Percentiles rank a stretch among this genome's conserved stretches.
Evolutionary conservation across 2,113 vertebrate species (phyloP).

Genomic region (Conger conger): DNA sequence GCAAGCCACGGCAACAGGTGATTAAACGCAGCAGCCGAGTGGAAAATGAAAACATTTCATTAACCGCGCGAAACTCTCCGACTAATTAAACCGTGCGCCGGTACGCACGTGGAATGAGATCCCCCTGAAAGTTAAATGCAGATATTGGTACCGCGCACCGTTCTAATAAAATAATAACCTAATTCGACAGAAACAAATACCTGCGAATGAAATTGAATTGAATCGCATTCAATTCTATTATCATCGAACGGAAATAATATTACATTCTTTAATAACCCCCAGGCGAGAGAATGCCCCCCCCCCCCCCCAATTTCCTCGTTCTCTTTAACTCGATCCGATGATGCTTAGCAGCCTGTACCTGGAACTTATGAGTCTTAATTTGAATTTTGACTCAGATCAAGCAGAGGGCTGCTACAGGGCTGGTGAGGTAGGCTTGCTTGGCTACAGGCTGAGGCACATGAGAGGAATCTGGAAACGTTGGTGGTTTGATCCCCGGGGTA

Average conservation of each 20-base stretch:
- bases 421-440: too few species aligned
- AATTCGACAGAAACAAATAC: background rate
- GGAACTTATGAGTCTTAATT: background rate
- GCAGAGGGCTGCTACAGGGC: background rate
- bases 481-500: too few species aligned
- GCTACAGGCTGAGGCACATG: too few species aligned
- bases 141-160: background rate
- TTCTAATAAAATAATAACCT: background rate
- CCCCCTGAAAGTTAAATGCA: background rate
- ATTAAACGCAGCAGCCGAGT: background rate
- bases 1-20: background rate
- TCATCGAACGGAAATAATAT: background rate
- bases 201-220: background rate
- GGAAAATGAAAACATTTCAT: background rate
- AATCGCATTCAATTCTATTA: background rate
- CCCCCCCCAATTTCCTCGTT: background rate
- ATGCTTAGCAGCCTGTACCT: background rate
- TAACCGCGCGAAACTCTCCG: background rate
- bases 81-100: background rate
- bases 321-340: background rate
- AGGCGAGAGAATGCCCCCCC: background rate
- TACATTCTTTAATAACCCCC: background rate
- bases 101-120: background rate
- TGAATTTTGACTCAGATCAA: background rate
- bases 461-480: too few species aligned